Evolutionary conservation across 2,113 vertebrate genomes (phyloP).

Genomic region (Gymnorhina tibicen): DNA sequence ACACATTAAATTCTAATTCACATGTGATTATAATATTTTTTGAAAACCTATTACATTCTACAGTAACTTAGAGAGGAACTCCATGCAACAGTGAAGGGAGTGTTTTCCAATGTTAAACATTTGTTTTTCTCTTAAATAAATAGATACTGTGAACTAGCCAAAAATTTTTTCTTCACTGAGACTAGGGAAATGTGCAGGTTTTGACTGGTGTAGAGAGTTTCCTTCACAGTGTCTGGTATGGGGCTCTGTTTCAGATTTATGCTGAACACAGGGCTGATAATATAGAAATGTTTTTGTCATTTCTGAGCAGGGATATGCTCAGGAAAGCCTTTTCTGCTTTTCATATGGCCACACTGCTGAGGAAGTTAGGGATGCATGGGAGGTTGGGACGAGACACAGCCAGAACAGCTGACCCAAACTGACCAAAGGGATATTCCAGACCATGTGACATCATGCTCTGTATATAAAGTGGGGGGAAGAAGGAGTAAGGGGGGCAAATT

Average conservation of each 20-base stretch:
- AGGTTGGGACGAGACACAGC: background rate
- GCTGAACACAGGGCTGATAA: background rate
- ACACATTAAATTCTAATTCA: background rate
- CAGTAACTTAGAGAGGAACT: background rate
- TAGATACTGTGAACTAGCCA: conserved; percentile 37
- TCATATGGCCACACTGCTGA: fast-evolving
- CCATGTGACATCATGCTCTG: too few species aligned
- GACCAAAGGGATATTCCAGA: background rate
- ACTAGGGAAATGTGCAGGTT: background rate
- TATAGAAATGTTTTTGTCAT: background rate
- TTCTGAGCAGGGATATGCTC: background rate
- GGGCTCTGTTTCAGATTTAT: background rate
- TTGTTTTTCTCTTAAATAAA: conserved; percentile 1
- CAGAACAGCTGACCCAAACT: background rate
- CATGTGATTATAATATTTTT: background rate
- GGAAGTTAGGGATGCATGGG: background rate
- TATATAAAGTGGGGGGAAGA: background rate
- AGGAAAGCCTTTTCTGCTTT: background rate
- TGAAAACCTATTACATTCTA: background rate
- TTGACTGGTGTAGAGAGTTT: background rate
- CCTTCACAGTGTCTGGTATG: background rate
- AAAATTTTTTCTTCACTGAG: background rate
- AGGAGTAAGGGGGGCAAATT: background rate
- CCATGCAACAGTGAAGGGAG: background rate
- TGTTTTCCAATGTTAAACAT: background rate